These are phyloP conservation scores for Falcunculus frontatus DNA, from an alignment of 2,113 vertebrate genomes.

Conservation along the genomic window DNA sequence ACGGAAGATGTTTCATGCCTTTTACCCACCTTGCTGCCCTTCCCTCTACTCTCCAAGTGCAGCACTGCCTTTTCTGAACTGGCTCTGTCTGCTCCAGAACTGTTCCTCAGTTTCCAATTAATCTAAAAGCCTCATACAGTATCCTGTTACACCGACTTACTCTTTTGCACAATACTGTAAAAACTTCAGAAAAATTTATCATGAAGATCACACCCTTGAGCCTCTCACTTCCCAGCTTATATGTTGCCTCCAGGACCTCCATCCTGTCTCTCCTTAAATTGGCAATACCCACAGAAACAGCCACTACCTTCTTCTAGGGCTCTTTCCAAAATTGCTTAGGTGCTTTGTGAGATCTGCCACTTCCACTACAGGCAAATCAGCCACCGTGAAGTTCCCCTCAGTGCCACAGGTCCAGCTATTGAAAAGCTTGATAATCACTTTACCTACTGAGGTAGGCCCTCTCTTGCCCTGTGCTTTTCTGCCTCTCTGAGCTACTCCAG, in stretches of 20 bases:
- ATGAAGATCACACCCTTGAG: neutral
- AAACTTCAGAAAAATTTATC: neutral
- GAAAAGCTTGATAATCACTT: neutral
- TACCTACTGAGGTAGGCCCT: neutral
- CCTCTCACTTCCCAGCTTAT: neutral
- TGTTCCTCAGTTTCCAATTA: neutral
- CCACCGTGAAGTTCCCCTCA: neutral
- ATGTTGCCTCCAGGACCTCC: neutral
- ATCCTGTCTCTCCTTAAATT: neutral
- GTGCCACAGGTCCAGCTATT: accelerated
- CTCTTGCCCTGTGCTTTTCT: neutral
- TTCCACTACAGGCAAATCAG: neutral
- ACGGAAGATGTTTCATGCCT: neutral
- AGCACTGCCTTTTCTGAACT: neutral
- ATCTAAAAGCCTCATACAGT: neutral
- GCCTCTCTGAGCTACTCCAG: neutral
- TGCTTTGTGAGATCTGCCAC: neutral
- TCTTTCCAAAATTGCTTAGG: neutral
- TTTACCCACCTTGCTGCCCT: neutral
- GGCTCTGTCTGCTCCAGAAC: neutral
- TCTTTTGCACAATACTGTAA: neutral
- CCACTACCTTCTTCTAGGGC: neutral
- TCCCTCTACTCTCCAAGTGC: neutral
- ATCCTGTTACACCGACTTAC: neutral
- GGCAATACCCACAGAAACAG: neutral